A percentile compares a stretch with the other conserved stretches of the same genome.
phyloP scores from a whole-genome alignment of 2,797 vertebrate genomes.

The Galagoides demidoff region DNA sequence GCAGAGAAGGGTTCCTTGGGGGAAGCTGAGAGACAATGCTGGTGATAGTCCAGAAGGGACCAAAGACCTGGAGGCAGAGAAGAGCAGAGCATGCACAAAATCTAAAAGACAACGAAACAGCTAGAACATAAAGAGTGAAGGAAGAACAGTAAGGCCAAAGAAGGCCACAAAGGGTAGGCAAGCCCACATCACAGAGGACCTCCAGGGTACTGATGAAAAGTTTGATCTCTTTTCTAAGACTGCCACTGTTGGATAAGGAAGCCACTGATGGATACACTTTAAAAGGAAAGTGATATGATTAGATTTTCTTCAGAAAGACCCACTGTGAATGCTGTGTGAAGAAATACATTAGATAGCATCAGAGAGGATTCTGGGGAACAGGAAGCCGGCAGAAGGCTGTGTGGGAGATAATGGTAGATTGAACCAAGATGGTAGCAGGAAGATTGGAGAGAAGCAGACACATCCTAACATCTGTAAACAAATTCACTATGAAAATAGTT shows the following conservation, averaged over 20 bases:
- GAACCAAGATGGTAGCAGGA: no score
- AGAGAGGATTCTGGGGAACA: not conserved
- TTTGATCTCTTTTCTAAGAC: not conserved
- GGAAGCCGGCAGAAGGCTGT: not conserved
- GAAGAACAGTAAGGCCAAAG: not conserved
- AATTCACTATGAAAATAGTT: not conserved
- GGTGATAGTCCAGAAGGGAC: not conserved
- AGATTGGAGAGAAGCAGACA: not conserved
- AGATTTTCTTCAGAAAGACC: not conserved
- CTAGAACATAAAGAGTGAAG: not conserved
- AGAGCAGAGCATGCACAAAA: rapidly evolving
- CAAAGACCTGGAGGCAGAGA: not conserved
- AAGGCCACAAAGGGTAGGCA: not conserved
- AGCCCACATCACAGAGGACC: not conserved
- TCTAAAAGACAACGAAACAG: not conserved
- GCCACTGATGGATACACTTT: not conserved
- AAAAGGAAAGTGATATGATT: not conserved
- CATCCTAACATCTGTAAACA: not conserved
- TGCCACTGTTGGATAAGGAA: no score
- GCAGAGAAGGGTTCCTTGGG: not conserved
- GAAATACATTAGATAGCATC: not conserved
- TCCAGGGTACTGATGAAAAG: not conserved
- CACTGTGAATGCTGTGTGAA: not conserved
- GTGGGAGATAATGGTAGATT: rapidly evolving
- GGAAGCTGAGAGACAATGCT: not conserved